phyloP scores from a whole-genome alignment of 2,888 invertebrate genomes.

The Branchinecta sandiegonensis region DNA sequence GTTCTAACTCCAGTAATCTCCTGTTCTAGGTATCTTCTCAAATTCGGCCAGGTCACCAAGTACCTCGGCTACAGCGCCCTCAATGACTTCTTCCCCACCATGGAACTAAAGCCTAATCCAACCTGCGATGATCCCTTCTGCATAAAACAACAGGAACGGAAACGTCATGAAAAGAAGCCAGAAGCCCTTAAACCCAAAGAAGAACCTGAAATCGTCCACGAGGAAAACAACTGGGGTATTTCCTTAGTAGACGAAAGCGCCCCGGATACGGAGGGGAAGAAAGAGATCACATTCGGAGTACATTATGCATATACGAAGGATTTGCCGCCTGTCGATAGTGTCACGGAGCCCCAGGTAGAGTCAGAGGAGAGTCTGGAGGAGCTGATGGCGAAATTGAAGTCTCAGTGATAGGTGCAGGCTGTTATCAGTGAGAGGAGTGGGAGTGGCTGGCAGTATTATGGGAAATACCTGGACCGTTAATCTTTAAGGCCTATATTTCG shows the following conservation, averaged over 20 bases:
- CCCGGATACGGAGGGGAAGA: conserved; percentile 32
- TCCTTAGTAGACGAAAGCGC: conserved; percentile 56
- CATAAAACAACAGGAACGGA: conserved; percentile 44
- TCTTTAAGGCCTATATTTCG: no score
- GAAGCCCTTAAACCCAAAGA: conserved; percentile 31
- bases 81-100: conserved; percentile 89
- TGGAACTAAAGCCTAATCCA: conserved; percentile 79
- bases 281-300: conserved; percentile 43
- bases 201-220: conserved; percentile 49
- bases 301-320: conserved; percentile 55
- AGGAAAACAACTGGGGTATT: conserved; percentile 83
- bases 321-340: conserved; percentile 37
- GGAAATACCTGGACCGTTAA: no score
- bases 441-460: neutral
- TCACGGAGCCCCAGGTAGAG: conserved; percentile 32
- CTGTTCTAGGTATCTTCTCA: conserved; percentile 57
- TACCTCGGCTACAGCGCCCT: conserved; percentile 95
- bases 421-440: neutral
- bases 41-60: conserved; percentile 77
- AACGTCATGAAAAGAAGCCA: conserved; percentile 45
- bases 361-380: conserved; percentile 57
- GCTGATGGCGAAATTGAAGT: conserved; percentile 81
- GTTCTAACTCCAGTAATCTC: no score
- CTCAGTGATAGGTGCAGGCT: conserved; percentile 44
- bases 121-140: conserved; percentile 76